phyloP scores from a whole-genome alignment of 2,888 invertebrate species.

The Torymus tubicola region DNA sequence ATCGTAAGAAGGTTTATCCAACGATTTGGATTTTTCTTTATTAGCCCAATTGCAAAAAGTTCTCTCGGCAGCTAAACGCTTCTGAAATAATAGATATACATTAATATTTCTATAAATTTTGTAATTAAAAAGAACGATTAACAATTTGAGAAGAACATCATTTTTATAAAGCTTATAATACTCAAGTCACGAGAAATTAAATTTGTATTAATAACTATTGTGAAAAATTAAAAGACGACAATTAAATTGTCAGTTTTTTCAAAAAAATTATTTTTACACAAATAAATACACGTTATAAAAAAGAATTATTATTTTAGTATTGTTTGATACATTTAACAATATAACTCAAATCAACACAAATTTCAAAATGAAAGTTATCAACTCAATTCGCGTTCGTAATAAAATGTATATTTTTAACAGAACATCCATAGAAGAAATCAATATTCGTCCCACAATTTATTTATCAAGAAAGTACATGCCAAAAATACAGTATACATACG shows the following conservation, averaged over 20 bases:
- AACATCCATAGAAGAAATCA: conserved; percentile 18
- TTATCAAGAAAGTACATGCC: conserved; percentile 22
- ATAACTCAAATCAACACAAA: too few relatives aligned
- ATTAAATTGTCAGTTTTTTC: too few relatives aligned
- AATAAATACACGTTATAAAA: too few relatives aligned
- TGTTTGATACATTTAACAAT: too few relatives aligned
- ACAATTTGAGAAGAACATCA: neutral
- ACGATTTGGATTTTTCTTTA: conserved; percentile 73
- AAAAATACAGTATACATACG: conserved; percentile 16
- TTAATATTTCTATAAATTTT: conserved; percentile 44
- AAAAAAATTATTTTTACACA: too few relatives aligned
- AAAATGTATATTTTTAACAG: neutral
- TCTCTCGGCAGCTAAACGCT: conserved; percentile 72
- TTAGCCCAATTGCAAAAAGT: conserved; percentile 72
- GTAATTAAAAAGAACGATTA: neutral
- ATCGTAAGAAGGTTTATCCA: conserved; percentile 71
- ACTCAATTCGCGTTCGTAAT: too few relatives aligned
- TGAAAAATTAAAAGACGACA: too few relatives aligned
- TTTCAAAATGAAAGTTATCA: too few relatives aligned
- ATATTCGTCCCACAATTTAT: conserved; percentile 34
- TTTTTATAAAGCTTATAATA: conserved; percentile 3
- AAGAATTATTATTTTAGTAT: too few relatives aligned
- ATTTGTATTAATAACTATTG: too few relatives aligned
- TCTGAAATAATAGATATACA: conserved; percentile 62
- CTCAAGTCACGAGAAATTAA: neutral